Conservation (phyloP, 2,888 invertebrate genomes). For the Danaus chrysippus region DNA sequence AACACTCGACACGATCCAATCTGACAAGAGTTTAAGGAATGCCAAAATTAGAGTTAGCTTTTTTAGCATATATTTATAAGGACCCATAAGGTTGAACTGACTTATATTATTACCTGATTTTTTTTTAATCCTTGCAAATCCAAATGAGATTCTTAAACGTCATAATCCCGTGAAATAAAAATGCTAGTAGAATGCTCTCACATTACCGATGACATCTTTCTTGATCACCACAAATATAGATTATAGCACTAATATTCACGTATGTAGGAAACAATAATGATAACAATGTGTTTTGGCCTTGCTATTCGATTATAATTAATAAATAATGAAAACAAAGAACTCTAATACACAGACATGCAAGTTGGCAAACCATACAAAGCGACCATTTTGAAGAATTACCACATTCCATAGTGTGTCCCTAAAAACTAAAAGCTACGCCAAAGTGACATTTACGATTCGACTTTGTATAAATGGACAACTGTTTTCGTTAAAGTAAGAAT, state of each 20-base stretch:
- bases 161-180: conserved; percentile 69
- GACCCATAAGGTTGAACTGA: conserved; percentile 29
- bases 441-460: conserved; percentile 47
- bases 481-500: neutral
- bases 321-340: conserved; percentile 75
- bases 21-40: conserved; percentile 68
- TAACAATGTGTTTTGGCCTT: conserved; percentile 45
- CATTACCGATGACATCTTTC: conserved; percentile 78
- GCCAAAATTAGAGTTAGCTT: conserved; percentile 74
- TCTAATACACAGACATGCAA: conserved; percentile 77
- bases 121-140: conserved; percentile 55
- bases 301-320: conserved; percentile 46
- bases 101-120: conserved; percentile 51
- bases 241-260: conserved; percentile 43
- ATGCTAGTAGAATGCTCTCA: conserved; percentile 71
- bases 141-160: conserved; percentile 59
- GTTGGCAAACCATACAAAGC: conserved; percentile 82
- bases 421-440: conserved; percentile 56
- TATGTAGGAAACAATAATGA: conserved; percentile 42
- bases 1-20: conserved; percentile 50
- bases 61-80: conserved; percentile 41
- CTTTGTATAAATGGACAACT: neutral
- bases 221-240: conserved; percentile 51
- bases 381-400: conserved; percentile 87
- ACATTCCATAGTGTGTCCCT: conserved; percentile 80